These are phyloP conservation scores for Flexamia atlantica DNA, from an alignment of 2,888 invertebrate species.

Conservation along the genomic window DNA sequence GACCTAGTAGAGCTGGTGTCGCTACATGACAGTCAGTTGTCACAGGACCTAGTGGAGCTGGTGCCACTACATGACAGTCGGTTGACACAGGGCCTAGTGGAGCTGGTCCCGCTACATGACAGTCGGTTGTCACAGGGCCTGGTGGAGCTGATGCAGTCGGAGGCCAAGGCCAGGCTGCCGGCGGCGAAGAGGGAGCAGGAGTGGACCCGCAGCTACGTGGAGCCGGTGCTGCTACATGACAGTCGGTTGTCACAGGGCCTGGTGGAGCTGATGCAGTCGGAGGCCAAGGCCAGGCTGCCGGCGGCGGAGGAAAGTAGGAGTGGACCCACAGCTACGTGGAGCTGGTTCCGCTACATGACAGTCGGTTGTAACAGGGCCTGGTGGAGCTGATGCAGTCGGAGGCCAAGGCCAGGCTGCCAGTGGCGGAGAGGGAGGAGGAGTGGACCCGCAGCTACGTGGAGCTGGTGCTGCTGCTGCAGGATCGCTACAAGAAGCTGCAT, in stretches of 20 bases:
- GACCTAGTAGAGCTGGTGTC: conserved; percentile 5
- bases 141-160: conserved; percentile 21
- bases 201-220: conserved; percentile 64
- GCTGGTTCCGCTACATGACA: conserved; percentile 66
- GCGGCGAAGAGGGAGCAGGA: conserved; percentile 49
- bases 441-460: conserved; percentile 65
- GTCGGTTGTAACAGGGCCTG: conserved; percentile 16
- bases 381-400: conserved; percentile 33
- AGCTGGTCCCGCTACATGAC: neutral
- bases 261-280: conserved; percentile 21
- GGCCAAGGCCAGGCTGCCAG: conserved; percentile 4
- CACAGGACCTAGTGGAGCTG: conserved; percentile 65
- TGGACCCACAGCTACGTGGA: conserved; percentile 65
- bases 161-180: conserved; percentile 21
- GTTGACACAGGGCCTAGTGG: conserved; percentile 18
- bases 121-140: too few relatives aligned
- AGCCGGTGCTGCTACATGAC: conserved; percentile 66
- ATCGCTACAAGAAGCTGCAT: conserved; percentile 64
- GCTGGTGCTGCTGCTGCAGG: conserved; percentile 66
- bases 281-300: conserved; percentile 21
- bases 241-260: too few relatives aligned
- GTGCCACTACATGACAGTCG: conserved; percentile 66
- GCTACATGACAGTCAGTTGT: conserved; percentile 58
- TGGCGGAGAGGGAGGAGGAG: conserved; percentile 51
- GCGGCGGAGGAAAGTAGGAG: conserved; percentile 47